phyloP scores from a whole-genome alignment of 2,888 invertebrate genomes.

The Cosmia trapezina region DNA sequence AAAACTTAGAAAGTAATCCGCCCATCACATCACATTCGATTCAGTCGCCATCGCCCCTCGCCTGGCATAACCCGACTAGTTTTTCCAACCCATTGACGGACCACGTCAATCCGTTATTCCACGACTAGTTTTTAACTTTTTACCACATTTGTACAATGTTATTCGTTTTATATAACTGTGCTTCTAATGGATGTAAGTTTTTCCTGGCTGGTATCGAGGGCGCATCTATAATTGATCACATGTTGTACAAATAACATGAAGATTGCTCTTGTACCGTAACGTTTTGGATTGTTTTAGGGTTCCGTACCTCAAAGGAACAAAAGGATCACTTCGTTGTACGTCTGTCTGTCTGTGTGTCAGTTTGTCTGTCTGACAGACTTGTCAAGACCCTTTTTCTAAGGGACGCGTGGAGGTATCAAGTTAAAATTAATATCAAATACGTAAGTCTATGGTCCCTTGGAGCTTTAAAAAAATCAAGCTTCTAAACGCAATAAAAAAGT shows the following conservation, averaged over 20 bases:
- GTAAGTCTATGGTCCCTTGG: too few relatives aligned
- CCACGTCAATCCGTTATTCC: conserved; percentile 73
- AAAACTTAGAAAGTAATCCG: conserved; percentile 65
- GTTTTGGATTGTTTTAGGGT: conserved; percentile 28
- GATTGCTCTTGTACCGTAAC: conserved; percentile 70
- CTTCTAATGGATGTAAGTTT: conserved; percentile 86
- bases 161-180: conserved; percentile 88
- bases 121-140: conserved; percentile 77
- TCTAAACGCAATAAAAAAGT: too few relatives aligned
- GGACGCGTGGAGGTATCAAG: too few relatives aligned
- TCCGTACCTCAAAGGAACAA: too few relatives aligned
- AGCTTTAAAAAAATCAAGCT: too few relatives aligned
- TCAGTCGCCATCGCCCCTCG: conserved; percentile 37
- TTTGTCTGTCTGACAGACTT: too few relatives aligned
- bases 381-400: too few relatives aligned
- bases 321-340: too few relatives aligned
- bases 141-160: conserved; percentile 78
- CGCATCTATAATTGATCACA: conserved; percentile 85
- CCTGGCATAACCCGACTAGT: conserved; percentile 69
- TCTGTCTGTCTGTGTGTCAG: too few relatives aligned
- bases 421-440: too few relatives aligned
- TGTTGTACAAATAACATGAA: conserved; percentile 71
- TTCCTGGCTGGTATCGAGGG: conserved; percentile 79
- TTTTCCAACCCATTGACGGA: conserved; percentile 82
- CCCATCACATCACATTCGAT: conserved; percentile 44